Evolutionary conservation across 2,113 vertebrate genomes (phyloP), one percentile per base, ranked within the genome.

Genomic region (Grammomys surdaster): DNA sequence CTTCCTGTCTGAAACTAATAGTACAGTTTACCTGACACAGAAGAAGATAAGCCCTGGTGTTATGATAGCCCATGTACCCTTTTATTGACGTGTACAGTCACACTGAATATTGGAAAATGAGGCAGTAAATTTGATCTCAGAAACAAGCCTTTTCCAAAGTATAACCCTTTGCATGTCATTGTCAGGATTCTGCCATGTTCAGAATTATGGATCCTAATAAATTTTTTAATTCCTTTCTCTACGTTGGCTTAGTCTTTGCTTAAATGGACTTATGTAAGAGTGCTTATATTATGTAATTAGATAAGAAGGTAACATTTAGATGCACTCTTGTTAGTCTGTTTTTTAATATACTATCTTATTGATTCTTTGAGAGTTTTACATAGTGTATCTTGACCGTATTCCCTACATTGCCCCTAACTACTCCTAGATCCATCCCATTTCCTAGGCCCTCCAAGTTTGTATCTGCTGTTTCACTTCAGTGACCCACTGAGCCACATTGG

Each of bases 271-370:
- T 92, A 9, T 76, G 19, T 89, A 80, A 69, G 16, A 46, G 51
- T 92, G 16, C 73, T 84, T 95, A 17, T 90, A 43, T 88, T 87
- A 75, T 70, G 90, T 33, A 95, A 89, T 78, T 91, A 81, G 90
- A 63, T 92, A 72, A 72, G 36, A 78, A 51, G 80, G 24, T 85
- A 90, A 80, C 48, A 36, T 90, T 85, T n/a, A 95, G 90, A 82
- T 67, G 1, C 63, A 86, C 75, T 86, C 17, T 20, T 70, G 1
- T 54, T 76, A 54, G 19, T 28, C 48, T 86, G 48, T 67, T 12
- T 65, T 67, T 86, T 48, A 19, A 84, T 48, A 17, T 28, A 43
- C 26, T 82, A 81, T 3, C 20, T 60, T 60, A 63, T 43, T 60
- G 40, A 60, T 40, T 60, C 56, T 60, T 40, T 43, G n/a, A 43